These are phyloP conservation scores for Pangasius macronema DNA, from an alignment of 2,797 vertebrate genomes.

Conservation along the genomic window DNA sequence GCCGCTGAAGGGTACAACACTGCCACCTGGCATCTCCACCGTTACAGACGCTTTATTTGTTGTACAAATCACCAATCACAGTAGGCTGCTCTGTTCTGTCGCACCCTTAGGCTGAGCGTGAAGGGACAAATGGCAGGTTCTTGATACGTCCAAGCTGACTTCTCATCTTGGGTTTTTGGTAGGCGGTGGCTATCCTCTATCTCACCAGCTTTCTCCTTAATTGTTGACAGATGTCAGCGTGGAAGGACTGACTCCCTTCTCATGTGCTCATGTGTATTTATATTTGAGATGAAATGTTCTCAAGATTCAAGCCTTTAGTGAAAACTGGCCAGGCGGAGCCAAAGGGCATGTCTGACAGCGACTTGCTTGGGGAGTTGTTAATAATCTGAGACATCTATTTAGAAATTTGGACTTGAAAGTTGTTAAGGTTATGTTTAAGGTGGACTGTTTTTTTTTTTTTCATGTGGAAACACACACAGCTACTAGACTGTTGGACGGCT, in stretches of 20 bases:
- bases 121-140: slow-evolving; percentile 14
- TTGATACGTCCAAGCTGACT: background rate
- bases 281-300: slow-evolving; percentile 33
- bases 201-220: slow-evolving; percentile 41
- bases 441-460: background rate
- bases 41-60: slow-evolving; percentile 19
- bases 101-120: slow-evolving; percentile 16
- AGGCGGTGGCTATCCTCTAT: slow-evolving; percentile 15
- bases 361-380: background rate
- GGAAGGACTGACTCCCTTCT: slow-evolving; percentile 29
- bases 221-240: slow-evolving; percentile 53
- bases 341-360: background rate
- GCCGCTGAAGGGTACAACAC: slow-evolving; percentile 26
- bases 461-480: background rate
- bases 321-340: slow-evolving; percentile 16
- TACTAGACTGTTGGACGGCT: background rate
- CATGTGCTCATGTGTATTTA: slow-evolving; percentile 35
- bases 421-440: background rate
- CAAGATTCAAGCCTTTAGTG: slow-evolving; percentile 5
- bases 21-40: slow-evolving; percentile 39
- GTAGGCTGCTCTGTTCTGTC: slow-evolving; percentile 13
- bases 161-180: slow-evolving; percentile 33
- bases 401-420: background rate
- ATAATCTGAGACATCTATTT: slow-evolving; percentile 14
- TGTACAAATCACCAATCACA: slow-evolving; percentile 4